Conservation (phyloP, 1,140 invertebrate species). For the Halesus radiatus region DNA sequence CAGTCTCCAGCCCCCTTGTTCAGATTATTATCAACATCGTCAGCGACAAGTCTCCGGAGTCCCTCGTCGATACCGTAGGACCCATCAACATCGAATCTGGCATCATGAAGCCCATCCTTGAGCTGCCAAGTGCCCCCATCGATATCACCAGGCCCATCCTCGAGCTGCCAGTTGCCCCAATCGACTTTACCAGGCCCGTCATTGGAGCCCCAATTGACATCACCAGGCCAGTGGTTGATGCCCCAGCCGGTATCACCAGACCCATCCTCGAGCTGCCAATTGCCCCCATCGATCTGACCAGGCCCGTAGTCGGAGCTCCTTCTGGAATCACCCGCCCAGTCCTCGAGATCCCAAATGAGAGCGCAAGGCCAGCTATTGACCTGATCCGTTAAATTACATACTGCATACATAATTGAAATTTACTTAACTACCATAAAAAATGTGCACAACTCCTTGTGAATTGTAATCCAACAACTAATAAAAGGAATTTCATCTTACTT, state of each 20-base stretch:
- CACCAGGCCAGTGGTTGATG: background rate
- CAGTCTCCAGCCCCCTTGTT: slow-evolving; percentile 5
- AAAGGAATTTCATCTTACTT: slow-evolving; percentile 24
- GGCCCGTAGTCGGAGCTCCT: background rate
- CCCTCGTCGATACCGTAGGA: background rate
- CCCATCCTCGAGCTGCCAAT: background rate
- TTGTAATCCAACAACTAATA: background rate
- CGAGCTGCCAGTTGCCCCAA: background rate
- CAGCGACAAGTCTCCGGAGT: background rate
- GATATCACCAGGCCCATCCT: background rate
- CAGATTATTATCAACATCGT: slow-evolving; percentile 22
- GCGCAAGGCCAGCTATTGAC: background rate
- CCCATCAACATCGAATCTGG: background rate
- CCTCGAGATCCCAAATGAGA: background rate
- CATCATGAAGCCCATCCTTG: background rate
- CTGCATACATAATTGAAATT: background rate
- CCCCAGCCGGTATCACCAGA: background rate
- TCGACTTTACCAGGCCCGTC: background rate
- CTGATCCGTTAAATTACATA: background rate
- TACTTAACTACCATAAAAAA: background rate
- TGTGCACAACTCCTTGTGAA: background rate
- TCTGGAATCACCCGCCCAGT: background rate
- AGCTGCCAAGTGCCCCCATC: background rate
- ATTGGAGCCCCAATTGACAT: background rate
- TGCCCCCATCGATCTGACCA: background rate